Base-by-base conservation (phyloP, 1,140 invertebrate genomes). In the Hermatobates lingyangjiaoensis region DNA sequence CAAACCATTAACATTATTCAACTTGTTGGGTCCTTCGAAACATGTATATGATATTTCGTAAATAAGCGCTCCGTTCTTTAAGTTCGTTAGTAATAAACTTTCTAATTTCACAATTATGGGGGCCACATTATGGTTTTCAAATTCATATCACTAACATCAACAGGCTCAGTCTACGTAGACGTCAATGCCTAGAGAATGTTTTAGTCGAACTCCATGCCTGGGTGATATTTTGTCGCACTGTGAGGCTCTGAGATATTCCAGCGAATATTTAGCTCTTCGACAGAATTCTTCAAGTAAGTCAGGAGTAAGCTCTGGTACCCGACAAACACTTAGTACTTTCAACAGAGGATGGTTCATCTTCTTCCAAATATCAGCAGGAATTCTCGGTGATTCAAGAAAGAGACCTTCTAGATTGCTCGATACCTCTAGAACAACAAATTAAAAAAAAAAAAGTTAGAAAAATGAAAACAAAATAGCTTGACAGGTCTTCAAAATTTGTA, bases 381-480 rank as follows among this genome's bases (percentile, higher is more conserved):
- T 60, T 21, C 61, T 27, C 18, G 61, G 61, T 1, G 59, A 62
- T 46, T 63, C 61, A 2, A 63, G 44, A 28, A 60, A 61, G 2
- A 63, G 5, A 1, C 59, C 59, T 34, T 57, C 53, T 10, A 62
- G 45, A n/a, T n/a, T n/a, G n/a, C n/a, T n/a, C n/a, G n/a, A n/a
- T n/a, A n/a, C n/a, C n/a, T n/a, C n/a, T n/a, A n/a, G n/a, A n/a
- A n/a, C n/a, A n/a, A n/a, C n/a, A n/a, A n/a, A n/a, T n/a, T n/a
- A n/a, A n/a, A n/a, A n/a, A n/a, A n/a, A n/a, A n/a, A n/a, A n/a
- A n/a, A n/a, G n/a, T n/a, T n/a, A n/a, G n/a, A n/a, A n/a, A n/a
- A n/a, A n/a, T n/a, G n/a, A n/a, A n/a, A n/a, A n/a, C n/a, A n/a
- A n/a, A n/a, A n/a, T n/a, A n/a, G n/a, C n/a, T n/a, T n/a, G n/a